Evolutionary conservation across 2,113 vertebrate genomes (phyloP).

Genomic region (Colossoma macropomum): DNA sequence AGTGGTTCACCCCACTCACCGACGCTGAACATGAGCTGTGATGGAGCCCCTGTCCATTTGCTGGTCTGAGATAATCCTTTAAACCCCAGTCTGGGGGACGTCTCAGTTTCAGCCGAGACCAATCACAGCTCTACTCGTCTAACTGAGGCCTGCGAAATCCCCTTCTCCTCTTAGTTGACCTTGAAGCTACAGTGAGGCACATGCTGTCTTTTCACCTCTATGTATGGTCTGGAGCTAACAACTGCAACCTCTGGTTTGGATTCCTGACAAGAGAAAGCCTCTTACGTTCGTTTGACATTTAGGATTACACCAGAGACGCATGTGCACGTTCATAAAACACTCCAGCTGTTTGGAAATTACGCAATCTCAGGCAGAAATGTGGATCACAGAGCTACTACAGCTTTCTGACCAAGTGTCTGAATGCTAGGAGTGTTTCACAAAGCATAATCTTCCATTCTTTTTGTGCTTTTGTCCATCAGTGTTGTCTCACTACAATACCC

Average conservation of each 20-base stretch:
- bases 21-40: constrained; percentile 21
- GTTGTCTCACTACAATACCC: too few relatives aligned
- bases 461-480: too few relatives aligned
- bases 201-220: constrained; percentile 56
- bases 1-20: neutral
- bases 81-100: constrained; percentile 51
- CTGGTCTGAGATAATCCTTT: constrained; percentile 54
- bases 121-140: constrained; percentile 40
- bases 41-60: constrained; percentile 37
- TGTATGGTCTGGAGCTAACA: constrained; percentile 39
- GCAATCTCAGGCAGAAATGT: neutral
- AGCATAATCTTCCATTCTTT: too few relatives aligned
- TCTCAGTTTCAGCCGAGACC: constrained; percentile 55
- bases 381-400: neutral
- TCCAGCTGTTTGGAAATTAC: neutral
- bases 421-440: too few relatives aligned
- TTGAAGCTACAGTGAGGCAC: constrained; percentile 57
- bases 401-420: too few relatives aligned
- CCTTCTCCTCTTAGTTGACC: constrained; percentile 59
- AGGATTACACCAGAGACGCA: neutral
- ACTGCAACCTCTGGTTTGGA: constrained; percentile 25
- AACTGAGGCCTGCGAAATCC: constrained; percentile 52
- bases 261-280: neutral
- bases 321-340: too few relatives aligned
- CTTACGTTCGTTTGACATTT: constrained; percentile 25